Base-by-base conservation (phyloP, 2,113 vertebrate genomes). In the Rhinolophus ferrumequinum region DNA sequence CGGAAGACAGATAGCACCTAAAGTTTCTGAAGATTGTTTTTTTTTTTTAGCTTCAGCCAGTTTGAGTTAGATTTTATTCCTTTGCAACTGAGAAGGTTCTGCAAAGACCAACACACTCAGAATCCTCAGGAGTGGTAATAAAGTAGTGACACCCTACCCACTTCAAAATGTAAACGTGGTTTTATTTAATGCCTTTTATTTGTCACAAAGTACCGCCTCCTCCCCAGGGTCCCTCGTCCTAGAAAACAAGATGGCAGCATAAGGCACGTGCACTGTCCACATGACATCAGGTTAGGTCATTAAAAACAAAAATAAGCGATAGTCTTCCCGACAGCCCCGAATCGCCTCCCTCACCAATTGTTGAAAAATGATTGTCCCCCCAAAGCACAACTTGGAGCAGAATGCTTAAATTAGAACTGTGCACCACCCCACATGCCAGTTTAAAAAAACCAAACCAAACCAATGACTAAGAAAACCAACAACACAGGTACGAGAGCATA, bases 121-220 rank as follows among this genome's bases (percentile, higher is more conserved):
- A 73, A 60, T 44, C 52, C 77, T 47, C 2, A 16, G 92, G 60
- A 95, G 58, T 15, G 64, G 97, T 47, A 91, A 88, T 75, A 47
- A 98, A 97, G 83, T 50, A 97, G 95, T 38, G 66, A 84, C 44
- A 82, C 33, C 84, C 96, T 60, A 33, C 92, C 73, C 93, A 69
- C 96, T 97, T 97, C 97, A 97, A 98, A 98, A 98, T 99, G 99
- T 99, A 99, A 99, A 99, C 98, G 97, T 97, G 97, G 97, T 97
- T 99, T 99, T 99, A 99, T 99, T 99, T 95, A 98, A 99, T 97
- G 98, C 98, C 98, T 99, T 98, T 98, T 96, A 98, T 97, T 98
- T 96, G 77, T 97, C 98, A 97, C 98, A 98, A 97, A 97, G 98
- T 97, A 98, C 97, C 95, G 92, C 88, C 76, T 93, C 97, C 98